A percentile compares a stretch with the other conserved stretches of the same genome.
These are phyloP conservation scores for Odocoileus virginianus DNA, from an alignment of 2,113 vertebrate genomes.

Conservation along the genomic window DNA sequence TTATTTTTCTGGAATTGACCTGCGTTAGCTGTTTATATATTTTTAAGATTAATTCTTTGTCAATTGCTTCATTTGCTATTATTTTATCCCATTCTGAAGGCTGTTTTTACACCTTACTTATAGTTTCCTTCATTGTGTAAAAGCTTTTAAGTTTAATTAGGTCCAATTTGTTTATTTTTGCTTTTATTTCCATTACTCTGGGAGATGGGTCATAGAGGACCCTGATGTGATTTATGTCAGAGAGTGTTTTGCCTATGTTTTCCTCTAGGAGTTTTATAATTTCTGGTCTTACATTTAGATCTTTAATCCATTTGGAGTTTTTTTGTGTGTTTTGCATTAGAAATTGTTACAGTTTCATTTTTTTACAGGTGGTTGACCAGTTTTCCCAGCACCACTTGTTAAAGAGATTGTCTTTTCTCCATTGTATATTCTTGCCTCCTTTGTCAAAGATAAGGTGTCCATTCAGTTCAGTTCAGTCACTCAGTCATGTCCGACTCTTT, in stretches of 20 bases:
- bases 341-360: background rate
- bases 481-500: background rate
- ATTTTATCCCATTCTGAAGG: background rate
- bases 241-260: too few relatives aligned
- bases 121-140: background rate
- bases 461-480: background rate
- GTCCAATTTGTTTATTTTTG: background rate
- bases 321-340: background rate
- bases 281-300: background rate
- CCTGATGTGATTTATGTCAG: too few relatives aligned
- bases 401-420: background rate
- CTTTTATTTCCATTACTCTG: background rate
- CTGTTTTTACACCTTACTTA: background rate
- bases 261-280: background rate
- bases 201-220: background rate
- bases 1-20: background rate
- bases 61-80: background rate
- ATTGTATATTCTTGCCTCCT: background rate
- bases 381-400: background rate
- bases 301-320: background rate
- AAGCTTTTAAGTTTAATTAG: background rate
- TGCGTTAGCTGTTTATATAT: background rate
- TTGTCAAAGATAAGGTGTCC: background rate
- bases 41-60: background rate
- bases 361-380: background rate